Base-by-base conservation (phyloP, 2,888 invertebrate species). In the Macrostomum cliftonense region DNA sequence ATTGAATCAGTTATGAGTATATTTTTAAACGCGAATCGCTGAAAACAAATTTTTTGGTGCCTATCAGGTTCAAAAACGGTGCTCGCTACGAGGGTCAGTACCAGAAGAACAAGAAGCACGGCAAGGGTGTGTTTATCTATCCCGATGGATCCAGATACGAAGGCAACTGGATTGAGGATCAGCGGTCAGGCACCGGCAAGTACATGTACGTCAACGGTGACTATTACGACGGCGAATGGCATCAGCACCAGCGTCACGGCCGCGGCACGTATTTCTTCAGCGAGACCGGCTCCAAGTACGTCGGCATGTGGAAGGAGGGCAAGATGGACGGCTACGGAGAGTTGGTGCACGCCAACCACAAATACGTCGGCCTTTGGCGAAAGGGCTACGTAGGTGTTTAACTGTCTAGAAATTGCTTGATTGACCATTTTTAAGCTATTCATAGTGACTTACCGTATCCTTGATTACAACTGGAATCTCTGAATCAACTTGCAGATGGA, bases 81-180 rank as follows among this genome's bases (percentile, higher is more conserved):
- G 63, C 69, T 5, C 75, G 85, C 37, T 88, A 86, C 64, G 78
- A 80, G 54, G 87, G 87, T 46, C 76, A 77, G 47, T 60, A 85
- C 82, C 21, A 71, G 73, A 37, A 82, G 80, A 69, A 77, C 78
- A 64, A 84, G 61, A 85, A 85, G 65, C 79, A 82, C 60, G 86
- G 86, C 0, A 75, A 77, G n/a, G 87, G 87, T 0, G 77, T 76
- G 38, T 83, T 86, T 71, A 73, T 79, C 52, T 88, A 86, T 66
- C 85, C 86, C 1, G 87, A 88, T 65, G 86, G 86, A 1, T 81
- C 82, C 1, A 76, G 77, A 54, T 88, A 88, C 68, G 80, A 83
- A 65, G 88, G 69, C 42, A 59, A 61, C 43, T 70, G 70, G 70
- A 65, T 63, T 7, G 68, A 70, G 40, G 67, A 70, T 52, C 65